These are phyloP conservation scores for Scaptomyza flava DNA, from an alignment of 2,888 invertebrate species.

Conservation along the genomic window DNA sequence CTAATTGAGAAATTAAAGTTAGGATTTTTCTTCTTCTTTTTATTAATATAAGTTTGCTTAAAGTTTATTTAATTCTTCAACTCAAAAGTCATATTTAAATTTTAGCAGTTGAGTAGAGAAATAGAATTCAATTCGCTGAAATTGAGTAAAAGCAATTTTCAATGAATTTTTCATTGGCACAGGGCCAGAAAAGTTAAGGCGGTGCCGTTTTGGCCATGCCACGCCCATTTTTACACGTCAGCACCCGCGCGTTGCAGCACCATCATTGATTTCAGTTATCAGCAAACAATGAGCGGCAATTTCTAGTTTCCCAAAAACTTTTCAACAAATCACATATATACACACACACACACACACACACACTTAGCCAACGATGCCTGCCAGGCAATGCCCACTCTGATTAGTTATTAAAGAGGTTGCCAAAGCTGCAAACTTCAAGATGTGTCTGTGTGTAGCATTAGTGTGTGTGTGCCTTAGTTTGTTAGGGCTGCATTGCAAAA, in stretches of 20 bases:
- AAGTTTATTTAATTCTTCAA: too few relatives aligned
- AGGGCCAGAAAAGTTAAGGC: conserved; percentile 28
- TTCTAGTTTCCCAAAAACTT: conserved; percentile 54
- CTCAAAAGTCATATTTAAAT: too few relatives aligned
- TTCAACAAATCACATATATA: conserved; percentile 32
- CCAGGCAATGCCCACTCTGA: conserved; percentile 42
- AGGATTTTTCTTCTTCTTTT: too few relatives aligned
- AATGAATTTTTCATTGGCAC: conserved; percentile 36
- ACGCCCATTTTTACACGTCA: conserved; percentile 23
- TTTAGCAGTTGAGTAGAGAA: too few relatives aligned
- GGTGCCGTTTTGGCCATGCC: conserved; percentile 3
- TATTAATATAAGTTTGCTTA: too few relatives aligned
- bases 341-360: not conserved
- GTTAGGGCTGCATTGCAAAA: conserved; percentile 17
- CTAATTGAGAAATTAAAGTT: too few relatives aligned
- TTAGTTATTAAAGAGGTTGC: conserved; percentile 70
- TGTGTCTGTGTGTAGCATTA: not conserved
- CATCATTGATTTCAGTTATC: conserved; percentile 64
- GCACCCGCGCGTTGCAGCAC: not conserved
- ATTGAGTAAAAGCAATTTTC: not conserved
- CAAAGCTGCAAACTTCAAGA: conserved; percentile 32
- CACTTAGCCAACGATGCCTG: conserved; percentile 25
- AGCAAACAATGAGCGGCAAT: conserved; percentile 62
- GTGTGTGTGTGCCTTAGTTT: conserved; percentile 3
- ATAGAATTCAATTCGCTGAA: too few relatives aligned